phyloP scores from a whole-genome alignment of 2,888 invertebrate species.

The Tetramorium bicarinatum region DNA sequence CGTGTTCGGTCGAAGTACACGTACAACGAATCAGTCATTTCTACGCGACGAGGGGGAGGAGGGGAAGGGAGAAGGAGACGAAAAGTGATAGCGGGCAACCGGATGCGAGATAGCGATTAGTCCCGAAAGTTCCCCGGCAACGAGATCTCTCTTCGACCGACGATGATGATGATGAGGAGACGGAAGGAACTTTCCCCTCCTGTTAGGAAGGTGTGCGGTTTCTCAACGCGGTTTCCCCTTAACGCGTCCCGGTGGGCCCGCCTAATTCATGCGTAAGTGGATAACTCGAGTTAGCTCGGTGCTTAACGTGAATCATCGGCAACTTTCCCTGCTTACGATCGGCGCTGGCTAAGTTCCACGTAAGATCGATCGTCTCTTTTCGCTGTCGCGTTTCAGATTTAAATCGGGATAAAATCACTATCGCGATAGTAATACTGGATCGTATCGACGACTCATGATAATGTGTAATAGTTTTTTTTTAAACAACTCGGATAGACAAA shows the following conservation, averaged over 20 bases:
- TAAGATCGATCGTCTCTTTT: conserved; percentile 28
- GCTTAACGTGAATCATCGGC: conserved; percentile 63
- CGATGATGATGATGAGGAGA: conserved; percentile 51
- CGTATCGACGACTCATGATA: neutral
- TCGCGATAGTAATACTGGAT: neutral
- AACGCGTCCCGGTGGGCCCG: conserved; percentile 51
- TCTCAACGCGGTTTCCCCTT: conserved; percentile 34
- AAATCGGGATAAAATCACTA: conserved; percentile 7
- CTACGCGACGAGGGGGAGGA: neutral
- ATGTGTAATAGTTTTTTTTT: neutral
- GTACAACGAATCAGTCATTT: conserved; percentile 50
- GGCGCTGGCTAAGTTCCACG: conserved; percentile 14
- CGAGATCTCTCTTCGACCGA: conserved; percentile 48
- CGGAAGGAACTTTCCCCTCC: conserved; percentile 44
- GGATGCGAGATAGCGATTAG: conserved; percentile 48
- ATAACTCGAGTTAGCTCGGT: conserved; percentile 66
- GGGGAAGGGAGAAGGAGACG: neutral
- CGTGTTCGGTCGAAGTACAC: conserved; percentile 13
- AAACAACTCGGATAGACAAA: neutral
- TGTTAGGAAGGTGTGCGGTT: conserved; percentile 46
- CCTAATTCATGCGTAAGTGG: conserved; percentile 65
- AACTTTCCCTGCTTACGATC: conserved; percentile 35
- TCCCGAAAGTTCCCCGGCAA: conserved; percentile 42
- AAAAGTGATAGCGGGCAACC: conserved; percentile 46
- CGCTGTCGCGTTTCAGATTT: neutral